These are phyloP conservation scores for Nymphicus hollandicus DNA, from an alignment of 2,113 vertebrate species.

Conservation along the genomic window DNA sequence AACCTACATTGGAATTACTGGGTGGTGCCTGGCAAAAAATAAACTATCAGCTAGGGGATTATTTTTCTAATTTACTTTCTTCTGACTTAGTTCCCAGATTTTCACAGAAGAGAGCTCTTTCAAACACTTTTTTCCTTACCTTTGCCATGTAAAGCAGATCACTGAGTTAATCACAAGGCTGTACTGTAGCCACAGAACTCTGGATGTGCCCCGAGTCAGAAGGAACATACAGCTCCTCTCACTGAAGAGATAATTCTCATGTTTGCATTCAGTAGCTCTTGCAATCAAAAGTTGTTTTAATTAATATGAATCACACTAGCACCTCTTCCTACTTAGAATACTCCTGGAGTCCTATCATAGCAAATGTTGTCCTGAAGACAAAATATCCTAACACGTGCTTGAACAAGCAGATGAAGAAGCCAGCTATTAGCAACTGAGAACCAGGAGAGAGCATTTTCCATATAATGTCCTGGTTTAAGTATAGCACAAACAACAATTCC, in stretches of 20 bases:
- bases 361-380: background rate
- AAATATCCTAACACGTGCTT: background rate
- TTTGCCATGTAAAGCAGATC: background rate
- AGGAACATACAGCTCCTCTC: background rate
- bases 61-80: background rate
- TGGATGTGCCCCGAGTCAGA: background rate
- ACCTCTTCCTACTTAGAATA: background rate
- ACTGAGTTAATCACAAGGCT: background rate
- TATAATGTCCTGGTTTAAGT: background rate
- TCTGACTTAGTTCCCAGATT: background rate
- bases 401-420: background rate
- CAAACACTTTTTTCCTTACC: background rate
- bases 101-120: background rate
- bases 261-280: background rate
- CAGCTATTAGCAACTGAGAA: background rate
- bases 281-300: background rate
- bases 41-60: background rate
- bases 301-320: background rate
- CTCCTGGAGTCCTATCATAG: background rate
- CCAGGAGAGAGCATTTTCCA: background rate
- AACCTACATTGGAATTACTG: background rate
- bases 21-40: background rate
- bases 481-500: background rate
- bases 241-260: background rate
- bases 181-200: background rate